Percentiles rank a stretch among this genome's conserved stretches.
Conservation (phyloP, 2,797 vertebrate species). For the Sardinella longiceps region DNA sequence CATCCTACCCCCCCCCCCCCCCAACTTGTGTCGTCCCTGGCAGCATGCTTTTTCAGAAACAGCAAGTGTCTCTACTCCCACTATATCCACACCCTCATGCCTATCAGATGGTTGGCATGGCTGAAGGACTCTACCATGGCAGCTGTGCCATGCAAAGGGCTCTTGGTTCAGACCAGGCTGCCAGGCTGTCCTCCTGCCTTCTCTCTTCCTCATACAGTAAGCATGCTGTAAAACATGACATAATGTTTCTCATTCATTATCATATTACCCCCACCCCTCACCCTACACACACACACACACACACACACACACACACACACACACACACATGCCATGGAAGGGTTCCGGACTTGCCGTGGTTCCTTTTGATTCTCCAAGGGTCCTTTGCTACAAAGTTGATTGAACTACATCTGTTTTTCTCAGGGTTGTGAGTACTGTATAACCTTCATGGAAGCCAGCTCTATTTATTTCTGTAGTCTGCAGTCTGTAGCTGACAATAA, state of each 20-base stretch:
- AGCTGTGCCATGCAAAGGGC: conserved; percentile 51
- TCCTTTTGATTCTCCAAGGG: background rate
- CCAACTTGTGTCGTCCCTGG: too few species aligned
- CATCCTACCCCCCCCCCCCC: too few species aligned
- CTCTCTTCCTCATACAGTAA: conserved; percentile 30
- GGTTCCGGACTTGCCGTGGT: background rate
- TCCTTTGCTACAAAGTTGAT: background rate
- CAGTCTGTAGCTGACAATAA: background rate
- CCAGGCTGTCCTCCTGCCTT: conserved; percentile 20
- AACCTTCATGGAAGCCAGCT: background rate
- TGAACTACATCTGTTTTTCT: background rate
- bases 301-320: background rate
- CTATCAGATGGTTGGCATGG: conserved; percentile 49
- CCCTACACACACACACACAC: background rate
- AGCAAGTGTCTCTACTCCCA: conserved; percentile 36
- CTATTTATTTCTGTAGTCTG: background rate
- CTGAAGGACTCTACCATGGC: conserved; percentile 39
- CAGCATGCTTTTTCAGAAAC: too few species aligned
- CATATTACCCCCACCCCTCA: too few species aligned
- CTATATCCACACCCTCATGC: conserved; percentile 35
- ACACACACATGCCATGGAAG: background rate
- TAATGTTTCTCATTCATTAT: conserved; percentile 16
- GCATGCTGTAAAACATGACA: conserved; percentile 29
- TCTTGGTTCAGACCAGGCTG: conserved; percentile 40
- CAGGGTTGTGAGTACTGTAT: background rate